These are phyloP conservation scores for Euglossa dilemma DNA, from an alignment of 1,140 invertebrate species.

Conservation along the genomic window DNA sequence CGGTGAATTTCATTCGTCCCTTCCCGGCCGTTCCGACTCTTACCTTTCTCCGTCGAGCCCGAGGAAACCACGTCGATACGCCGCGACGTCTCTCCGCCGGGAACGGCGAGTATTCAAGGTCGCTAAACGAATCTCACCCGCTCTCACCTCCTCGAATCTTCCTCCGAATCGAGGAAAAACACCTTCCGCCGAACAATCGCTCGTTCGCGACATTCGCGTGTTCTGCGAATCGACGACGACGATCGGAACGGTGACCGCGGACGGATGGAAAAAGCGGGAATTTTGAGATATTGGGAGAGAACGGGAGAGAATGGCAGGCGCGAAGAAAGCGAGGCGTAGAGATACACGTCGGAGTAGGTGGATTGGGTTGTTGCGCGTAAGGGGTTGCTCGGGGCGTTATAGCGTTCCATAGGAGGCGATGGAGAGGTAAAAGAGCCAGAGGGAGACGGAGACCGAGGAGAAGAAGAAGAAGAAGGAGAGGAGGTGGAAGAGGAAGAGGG, in stretches of 20 bases:
- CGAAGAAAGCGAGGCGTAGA: constrained; percentile 13
- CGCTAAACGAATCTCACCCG: neutral
- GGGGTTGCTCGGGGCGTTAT: constrained; percentile 60
- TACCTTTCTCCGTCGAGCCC: constrained; percentile 41
- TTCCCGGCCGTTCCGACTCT: constrained; percentile 40
- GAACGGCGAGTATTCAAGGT: neutral
- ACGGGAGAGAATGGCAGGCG: constrained; percentile 8
- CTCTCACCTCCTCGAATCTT: neutral
- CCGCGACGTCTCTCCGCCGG: neutral
- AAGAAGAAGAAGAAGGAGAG: constrained; percentile 18
- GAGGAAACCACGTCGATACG: constrained; percentile 44
- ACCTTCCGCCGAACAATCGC: neutral
- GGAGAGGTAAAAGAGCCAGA: constrained; percentile 13
- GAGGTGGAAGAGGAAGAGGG: constrained; percentile 21
- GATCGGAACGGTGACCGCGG: neutral
- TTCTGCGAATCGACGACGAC: neutral
- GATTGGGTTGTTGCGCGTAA: constrained; percentile 65
- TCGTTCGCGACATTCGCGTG: neutral
- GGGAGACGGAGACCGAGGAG: neutral
- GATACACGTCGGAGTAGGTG: constrained; percentile 51
- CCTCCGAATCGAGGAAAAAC: neutral
- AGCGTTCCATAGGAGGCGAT: constrained; percentile 28
- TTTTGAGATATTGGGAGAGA: neutral
- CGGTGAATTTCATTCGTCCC: constrained; percentile 58
- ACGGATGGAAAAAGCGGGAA: constrained; percentile 7